These are phyloP conservation scores for Apis dorsata DNA, from an alignment of 1,140 invertebrate species.

Conservation along the genomic window DNA sequence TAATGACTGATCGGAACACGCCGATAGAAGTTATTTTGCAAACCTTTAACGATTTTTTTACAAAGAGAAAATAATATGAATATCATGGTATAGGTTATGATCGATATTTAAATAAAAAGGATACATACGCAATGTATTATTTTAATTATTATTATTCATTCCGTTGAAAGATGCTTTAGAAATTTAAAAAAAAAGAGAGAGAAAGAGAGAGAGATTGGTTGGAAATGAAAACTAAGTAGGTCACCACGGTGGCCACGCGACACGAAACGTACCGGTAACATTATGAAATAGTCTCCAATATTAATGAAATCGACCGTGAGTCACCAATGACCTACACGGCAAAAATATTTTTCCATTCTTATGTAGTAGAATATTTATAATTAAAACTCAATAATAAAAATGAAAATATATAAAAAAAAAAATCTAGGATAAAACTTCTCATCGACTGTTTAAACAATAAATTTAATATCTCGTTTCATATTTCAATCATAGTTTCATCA, in stretches of 20 bases:
- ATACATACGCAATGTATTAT: too few relatives aligned
- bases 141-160: too few relatives aligned
- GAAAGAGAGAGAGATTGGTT: neutral
- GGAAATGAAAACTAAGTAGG: neutral
- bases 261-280: neutral
- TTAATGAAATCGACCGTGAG: neutral
- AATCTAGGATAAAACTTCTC: too few relatives aligned
- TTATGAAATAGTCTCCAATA: conserved; percentile 2
- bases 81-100: too few relatives aligned
- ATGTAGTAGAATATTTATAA: neutral
- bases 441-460: too few relatives aligned
- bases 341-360: neutral
- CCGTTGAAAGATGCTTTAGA: too few relatives aligned
- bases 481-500: too few relatives aligned
- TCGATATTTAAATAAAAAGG: too few relatives aligned
- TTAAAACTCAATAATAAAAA: too few relatives aligned
- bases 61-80: too few relatives aligned
- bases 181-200: neutral
- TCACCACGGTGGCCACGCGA: neutral
- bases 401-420: neutral
- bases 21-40: neutral
- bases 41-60: too few relatives aligned
- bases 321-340: neutral
- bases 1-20: neutral
- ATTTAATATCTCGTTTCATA: too few relatives aligned